Evolutionary conservation across 2,797 vertebrate genomes (phyloP).

Genomic region (Rachycentron canadum): DNA sequence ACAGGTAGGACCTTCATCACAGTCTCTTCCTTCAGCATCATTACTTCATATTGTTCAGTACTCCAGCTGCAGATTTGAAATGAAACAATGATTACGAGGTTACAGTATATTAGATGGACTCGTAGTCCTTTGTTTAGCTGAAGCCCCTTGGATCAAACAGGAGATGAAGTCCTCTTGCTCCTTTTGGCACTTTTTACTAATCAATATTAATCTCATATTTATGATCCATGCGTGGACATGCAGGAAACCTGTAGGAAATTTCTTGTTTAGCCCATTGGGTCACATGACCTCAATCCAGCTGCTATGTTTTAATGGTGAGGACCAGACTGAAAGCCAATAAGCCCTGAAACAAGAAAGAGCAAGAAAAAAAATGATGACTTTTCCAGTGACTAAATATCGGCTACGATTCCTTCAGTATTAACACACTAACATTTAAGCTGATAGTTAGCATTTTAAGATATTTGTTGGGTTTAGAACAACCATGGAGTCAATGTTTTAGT

Average conservation of each 20-base stretch:
- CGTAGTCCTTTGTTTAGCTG: neutral
- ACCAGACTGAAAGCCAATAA: neutral
- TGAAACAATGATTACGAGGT: neutral
- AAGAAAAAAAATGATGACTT: neutral
- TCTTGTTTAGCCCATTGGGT: neutral
- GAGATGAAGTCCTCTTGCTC: neutral
- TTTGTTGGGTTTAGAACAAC: neutral
- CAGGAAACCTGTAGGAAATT: neutral
- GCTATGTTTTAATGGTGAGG: constrained; percentile 1
- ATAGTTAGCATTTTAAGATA: neutral
- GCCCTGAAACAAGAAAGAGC: neutral
- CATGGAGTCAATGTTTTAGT: neutral
- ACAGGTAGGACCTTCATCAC: constrained; percentile 87
- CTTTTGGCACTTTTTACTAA: neutral
- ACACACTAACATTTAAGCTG: neutral
- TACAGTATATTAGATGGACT: neutral
- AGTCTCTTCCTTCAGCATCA: neutral
- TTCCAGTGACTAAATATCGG: neutral
- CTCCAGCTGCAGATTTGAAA: neutral
- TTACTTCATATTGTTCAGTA: neutral
- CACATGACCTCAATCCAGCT: neutral
- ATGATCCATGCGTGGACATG: neutral
- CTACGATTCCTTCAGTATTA: too few relatives aligned
- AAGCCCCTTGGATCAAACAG: neutral
- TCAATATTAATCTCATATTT: neutral